Base-by-base conservation (phyloP, 2,797 vertebrate species). In the Cottoperca gobio region DNA sequence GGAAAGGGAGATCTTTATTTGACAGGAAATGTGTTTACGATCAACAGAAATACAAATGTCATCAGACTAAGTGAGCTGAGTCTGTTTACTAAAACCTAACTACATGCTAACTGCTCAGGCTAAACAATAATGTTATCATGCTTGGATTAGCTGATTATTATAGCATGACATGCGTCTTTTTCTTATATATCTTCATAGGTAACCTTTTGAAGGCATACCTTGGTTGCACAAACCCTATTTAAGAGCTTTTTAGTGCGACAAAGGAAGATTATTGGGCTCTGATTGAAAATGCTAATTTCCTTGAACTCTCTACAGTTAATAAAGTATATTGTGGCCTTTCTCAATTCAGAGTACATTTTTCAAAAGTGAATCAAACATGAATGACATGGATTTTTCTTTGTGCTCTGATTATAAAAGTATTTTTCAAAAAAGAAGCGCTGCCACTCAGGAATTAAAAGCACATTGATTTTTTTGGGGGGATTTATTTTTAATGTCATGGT, bases 211-310 rank as follows among this genome's bases (percentile, higher is more conserved):
- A 69, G 31, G 17, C 39, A 49, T 33, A 21, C 28, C 19, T 53
- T 46, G 23, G 45, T 35, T 68, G 37, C 43, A 40, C 24, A 59
- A 61, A 12, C 0, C 8, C 16, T 49, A 16, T 50, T 9, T 17
- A n/a, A 65, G 14, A 74, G 16, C 39, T 31, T 48, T 63, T 52
- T 39, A 28, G 11, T 53, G 39, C 46, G 16, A 68, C 26, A 26
- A 37, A 10, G 24, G 23, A 64, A 62, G 26, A 67, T 74, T 52
- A 43, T 64, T 66, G 16, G 21, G 23, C 48, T 50, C 37, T 53
- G 43, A 69, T 55, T 70, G 21, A 61, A 72, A 65, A 53, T 66
- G 40, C 39, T 46, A 57, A 45, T 74, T 42, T 39, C 37, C 3
- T 43, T 67, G 40, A 60, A 70, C 52, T 70, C 2, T 63, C 31